Evolutionary conservation across 2,888 invertebrate species (phyloP), one percentile per base, ranked within the genome.

Genomic region (Minunthozetes semirufus): DNA sequence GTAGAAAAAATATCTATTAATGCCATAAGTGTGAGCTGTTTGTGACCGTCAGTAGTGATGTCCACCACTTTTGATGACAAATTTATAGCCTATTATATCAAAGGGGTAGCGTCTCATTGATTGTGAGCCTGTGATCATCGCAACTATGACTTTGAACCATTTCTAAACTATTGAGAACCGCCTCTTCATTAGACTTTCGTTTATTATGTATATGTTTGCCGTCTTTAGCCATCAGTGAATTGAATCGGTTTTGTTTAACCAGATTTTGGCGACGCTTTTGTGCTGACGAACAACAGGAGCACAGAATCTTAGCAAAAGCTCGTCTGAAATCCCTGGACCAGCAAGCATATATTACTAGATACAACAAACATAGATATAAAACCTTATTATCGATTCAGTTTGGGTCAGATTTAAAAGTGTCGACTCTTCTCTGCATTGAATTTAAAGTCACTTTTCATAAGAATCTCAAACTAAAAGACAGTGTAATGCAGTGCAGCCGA

Each of bases 341-440:
- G 82, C 94, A 94, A n/a, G 96, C 96, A 84, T 97, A 97, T 82
- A 97, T 97, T 79, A 96, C 93, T 0, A 96, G 96, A n/a, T n/a
- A n/a, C n/a, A n/a, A 86, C 94, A 94, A 94, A 94, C 94, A 77
- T 93, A 91, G 68, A 93, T 93, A 84, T 94, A 94, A 83, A 94
- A 92, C 94, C 94, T 94, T 73, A 94, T 94, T 59, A 94, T 19
- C 11, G 17, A 33, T 46, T 42, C 27, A 48, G 4, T 11, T 13
- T 22, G 3, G n/a, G n/a, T 50, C 15, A 50, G 3, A 4, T n/a
- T n/a, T 50, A 8, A 50, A 50, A n/a, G 3, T 50, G 15, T 50
- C 15, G 13, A 50, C 15, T n/a, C n/a, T 50, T 46, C 46, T n/a
- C 17, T 50, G 50, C 15, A 50, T n/a, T n/a, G n/a, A 4, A 50